These are phyloP conservation scores for Orthosia gothica DNA, from an alignment of 2,888 invertebrate genomes.

Conservation along the genomic window DNA sequence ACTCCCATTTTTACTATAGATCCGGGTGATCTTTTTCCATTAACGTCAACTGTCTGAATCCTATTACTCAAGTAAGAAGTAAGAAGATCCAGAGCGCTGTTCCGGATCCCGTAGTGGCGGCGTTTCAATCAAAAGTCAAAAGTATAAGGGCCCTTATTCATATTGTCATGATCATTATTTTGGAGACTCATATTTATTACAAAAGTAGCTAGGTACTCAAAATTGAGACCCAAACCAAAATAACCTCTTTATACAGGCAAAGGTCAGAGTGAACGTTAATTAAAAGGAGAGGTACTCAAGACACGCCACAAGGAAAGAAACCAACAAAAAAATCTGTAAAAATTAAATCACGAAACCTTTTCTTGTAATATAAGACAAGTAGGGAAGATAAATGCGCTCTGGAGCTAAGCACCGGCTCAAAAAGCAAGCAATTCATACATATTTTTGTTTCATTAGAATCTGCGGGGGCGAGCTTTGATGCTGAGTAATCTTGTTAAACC, in stretches of 20 bases:
- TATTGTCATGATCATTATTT: too few species aligned
- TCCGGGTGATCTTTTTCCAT: too few species aligned
- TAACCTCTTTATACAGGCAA: not conserved
- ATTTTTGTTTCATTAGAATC: constrained; percentile 35
- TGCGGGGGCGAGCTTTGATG: constrained; percentile 1
- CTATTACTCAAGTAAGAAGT: too few species aligned
- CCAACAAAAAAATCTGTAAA: constrained; percentile 15
- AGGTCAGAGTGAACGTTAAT: not conserved
- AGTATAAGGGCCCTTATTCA: not conserved
- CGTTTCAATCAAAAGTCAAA: not conserved
- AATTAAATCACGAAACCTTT: constrained; percentile 23
- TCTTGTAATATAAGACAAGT: constrained; percentile 12
- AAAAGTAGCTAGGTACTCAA: not conserved
- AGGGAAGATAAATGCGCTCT: constrained; percentile 10
- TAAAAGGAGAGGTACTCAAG: not conserved
- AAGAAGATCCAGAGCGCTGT: too few species aligned
- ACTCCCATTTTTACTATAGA: too few species aligned
- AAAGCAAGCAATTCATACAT: constrained; percentile 17
- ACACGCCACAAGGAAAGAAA: not conserved
- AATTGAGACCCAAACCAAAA: not conserved
- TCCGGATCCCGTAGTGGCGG: too few species aligned
- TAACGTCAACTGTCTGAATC: too few species aligned
- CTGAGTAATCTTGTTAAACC: constrained; percentile 28
- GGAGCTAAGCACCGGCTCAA: constrained; percentile 20
- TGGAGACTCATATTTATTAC: not conserved